phyloP scores from a whole-genome alignment of 2,797 vertebrate species.

The Siniperca scherzeri region DNA sequence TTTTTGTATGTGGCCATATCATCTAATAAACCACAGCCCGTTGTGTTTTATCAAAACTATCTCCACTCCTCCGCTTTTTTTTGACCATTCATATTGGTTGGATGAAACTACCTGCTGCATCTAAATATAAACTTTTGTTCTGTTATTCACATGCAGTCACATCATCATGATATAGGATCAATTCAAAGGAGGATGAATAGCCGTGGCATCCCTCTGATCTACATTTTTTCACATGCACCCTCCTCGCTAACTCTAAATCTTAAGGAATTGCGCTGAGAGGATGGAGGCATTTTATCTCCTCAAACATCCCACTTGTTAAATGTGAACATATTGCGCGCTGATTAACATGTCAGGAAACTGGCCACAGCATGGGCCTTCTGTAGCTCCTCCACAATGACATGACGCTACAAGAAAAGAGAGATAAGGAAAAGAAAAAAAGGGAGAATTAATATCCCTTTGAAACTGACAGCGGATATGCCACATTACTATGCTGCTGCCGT shows the following conservation, averaged over 20 bases:
- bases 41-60: neutral
- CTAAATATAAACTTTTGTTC: neutral
- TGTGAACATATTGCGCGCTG: conserved; percentile 75
- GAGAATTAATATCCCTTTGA: conserved; percentile 79
- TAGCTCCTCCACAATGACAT: conserved; percentile 64
- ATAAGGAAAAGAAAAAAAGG: conserved; percentile 72
- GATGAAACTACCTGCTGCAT: neutral
- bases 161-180: conserved; percentile 11
- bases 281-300: conserved; percentile 69
- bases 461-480: conserved; percentile 69
- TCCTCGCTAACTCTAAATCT: conserved; percentile 66
- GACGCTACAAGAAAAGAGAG: conserved; percentile 59
- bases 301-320: conserved; percentile 70
- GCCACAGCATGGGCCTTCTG: conserved; percentile 51
- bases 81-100: neutral
- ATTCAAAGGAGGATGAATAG: conserved; percentile 28
- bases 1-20: neutral
- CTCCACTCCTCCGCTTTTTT: neutral
- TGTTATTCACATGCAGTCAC: neutral
- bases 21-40: neutral
- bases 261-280: conserved; percentile 41
- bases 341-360: conserved; percentile 76
- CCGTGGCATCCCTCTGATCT: conserved; percentile 43
- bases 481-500: conserved; percentile 76
- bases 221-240: conserved; percentile 14